Evolutionary conservation across 2,888 invertebrate species (phyloP).

Genomic region (Gryllus longicercus): DNA sequence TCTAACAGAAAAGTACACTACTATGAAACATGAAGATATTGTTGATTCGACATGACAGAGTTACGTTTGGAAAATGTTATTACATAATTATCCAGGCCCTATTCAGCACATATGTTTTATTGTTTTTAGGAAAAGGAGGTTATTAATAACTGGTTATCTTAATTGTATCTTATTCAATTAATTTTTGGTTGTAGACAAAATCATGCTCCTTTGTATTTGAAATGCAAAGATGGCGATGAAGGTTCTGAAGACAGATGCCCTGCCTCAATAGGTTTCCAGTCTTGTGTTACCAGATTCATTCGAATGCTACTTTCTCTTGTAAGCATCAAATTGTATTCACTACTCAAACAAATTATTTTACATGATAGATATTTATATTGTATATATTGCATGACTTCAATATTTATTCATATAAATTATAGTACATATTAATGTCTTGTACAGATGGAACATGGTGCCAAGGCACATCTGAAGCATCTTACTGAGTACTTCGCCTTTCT

Average conservation of each 20-base stretch:
- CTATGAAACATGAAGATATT: too few species aligned
- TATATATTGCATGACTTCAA: background rate
- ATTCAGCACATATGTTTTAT: too few species aligned
- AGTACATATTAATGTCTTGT: slow-evolving; percentile 28
- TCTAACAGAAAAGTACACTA: too few species aligned
- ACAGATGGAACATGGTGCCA: slow-evolving; percentile 81
- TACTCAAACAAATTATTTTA: background rate
- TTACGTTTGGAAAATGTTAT: too few species aligned
- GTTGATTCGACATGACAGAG: too few species aligned
- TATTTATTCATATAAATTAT: background rate
- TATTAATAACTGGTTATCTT: too few species aligned
- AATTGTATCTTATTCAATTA: slow-evolving; percentile 43
- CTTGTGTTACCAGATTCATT: slow-evolving; percentile 90
- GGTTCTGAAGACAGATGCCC: slow-evolving; percentile 59
- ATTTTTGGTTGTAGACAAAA: slow-evolving; percentile 49
- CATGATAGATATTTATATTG: background rate
- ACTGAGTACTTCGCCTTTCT: slow-evolving; percentile 90
- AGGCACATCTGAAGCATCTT: slow-evolving; percentile 79
- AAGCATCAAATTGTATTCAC: slow-evolving; percentile 44
- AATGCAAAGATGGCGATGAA: slow-evolving; percentile 51
- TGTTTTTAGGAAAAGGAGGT: too few species aligned
- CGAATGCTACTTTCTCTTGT: slow-evolving; percentile 80
- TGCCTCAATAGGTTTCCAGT: slow-evolving; percentile 64
- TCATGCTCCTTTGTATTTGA: slow-evolving; percentile 64
- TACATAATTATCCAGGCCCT: too few species aligned